phyloP scores from a whole-genome alignment of 2,797 vertebrate species.

The Myiotriccus ornatus region DNA sequence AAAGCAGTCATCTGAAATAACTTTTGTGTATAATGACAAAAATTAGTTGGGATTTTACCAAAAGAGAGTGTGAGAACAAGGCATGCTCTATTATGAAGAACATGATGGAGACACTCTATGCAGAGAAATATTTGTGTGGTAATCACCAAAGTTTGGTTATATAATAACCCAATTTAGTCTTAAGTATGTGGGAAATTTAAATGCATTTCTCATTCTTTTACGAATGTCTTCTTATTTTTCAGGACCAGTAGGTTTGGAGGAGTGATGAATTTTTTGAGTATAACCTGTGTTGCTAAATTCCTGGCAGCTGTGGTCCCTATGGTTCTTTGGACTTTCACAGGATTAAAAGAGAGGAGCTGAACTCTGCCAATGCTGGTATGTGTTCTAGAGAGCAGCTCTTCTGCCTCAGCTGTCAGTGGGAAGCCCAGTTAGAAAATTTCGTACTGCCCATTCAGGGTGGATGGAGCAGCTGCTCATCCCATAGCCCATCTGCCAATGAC shows the following conservation, averaged over 20 bases:
- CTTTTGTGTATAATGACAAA: neutral
- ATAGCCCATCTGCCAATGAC: neutral
- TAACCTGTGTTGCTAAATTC: neutral
- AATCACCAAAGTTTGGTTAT: neutral
- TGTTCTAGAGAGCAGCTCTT: neutral
- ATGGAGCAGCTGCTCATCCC: neutral
- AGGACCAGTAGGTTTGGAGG: neutral
- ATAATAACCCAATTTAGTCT: neutral
- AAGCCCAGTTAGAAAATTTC: neutral
- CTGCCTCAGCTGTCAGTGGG: neutral
- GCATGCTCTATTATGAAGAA: neutral
- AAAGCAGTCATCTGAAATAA: neutral
- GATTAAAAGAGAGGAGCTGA: neutral
- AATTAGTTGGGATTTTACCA: neutral
- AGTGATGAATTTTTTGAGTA: neutral
- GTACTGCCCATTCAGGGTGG: neutral
- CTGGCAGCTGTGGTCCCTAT: fast-evolving
- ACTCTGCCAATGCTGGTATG: neutral
- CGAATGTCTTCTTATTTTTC: neutral
- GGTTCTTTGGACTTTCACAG: neutral
- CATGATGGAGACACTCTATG: neutral
- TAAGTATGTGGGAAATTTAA: neutral
- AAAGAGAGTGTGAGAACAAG: neutral
- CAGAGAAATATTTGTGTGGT: neutral
- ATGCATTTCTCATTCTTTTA: neutral